These are phyloP conservation scores for Epirrhoe tristata DNA, from an alignment of 2,888 invertebrate species.

Conservation along the genomic window DNA sequence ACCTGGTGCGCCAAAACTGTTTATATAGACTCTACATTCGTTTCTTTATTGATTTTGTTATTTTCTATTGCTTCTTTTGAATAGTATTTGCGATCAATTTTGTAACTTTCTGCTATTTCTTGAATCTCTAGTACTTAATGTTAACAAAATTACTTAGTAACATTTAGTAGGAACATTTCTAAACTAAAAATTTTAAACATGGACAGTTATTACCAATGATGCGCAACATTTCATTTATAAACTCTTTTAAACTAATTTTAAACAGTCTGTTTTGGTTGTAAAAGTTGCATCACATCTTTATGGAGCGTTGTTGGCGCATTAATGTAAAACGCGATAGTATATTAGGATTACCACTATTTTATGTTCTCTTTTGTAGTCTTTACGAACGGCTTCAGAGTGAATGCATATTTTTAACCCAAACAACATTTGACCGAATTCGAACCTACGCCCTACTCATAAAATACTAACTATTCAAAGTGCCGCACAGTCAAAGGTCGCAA, in stretches of 20 bases:
- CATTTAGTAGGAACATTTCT: neutral
- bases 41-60: constrained; percentile 2
- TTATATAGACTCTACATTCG: constrained; percentile 24
- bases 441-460: constrained; percentile 21
- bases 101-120: neutral
- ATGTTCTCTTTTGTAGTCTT: constrained; percentile 15
- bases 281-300: constrained; percentile 17
- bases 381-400: constrained; percentile 6
- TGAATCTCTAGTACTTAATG: neutral
- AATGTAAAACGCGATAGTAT: constrained; percentile 23
- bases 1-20: constrained; percentile 33
- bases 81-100: neutral
- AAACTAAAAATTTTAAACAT: neutral
- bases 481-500: constrained; percentile 31
- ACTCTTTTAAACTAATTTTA: neutral
- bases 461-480: constrained; percentile 18
- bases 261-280: constrained; percentile 12
- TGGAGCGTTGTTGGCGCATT: constrained; percentile 3
- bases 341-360: constrained; percentile 21
- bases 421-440: constrained; percentile 22
- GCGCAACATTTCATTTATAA: neutral
- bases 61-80: neutral
- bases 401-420: constrained; percentile 16
- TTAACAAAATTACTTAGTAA: neutral
- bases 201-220: neutral